A percentile compares a stretch with the other conserved stretches of the same genome.
Evolutionary conservation across 2,888 invertebrate genomes (phyloP).

Genomic region (Stenichneumon culpator): DNA sequence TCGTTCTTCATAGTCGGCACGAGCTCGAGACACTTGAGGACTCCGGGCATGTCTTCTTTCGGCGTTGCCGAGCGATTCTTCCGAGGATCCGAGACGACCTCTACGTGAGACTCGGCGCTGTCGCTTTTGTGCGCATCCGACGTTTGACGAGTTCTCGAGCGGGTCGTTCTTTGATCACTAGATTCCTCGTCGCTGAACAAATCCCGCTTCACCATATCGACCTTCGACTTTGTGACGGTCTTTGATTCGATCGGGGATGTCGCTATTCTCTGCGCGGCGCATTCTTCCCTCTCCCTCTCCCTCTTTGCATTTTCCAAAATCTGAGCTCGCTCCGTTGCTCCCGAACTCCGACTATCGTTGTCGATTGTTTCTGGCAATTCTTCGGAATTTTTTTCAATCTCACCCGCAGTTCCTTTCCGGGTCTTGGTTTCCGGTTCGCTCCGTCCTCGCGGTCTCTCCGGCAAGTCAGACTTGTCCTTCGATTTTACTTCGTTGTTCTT

Average conservation of each 20-base stretch:
- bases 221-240: constrained; percentile 73
- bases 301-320: constrained; percentile 29
- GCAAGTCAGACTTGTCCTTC: neutral
- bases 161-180: constrained; percentile 76
- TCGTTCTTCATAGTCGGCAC: constrained; percentile 78
- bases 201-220: constrained; percentile 81
- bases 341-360: neutral
- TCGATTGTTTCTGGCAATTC: constrained; percentile 1
- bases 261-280: neutral
- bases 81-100: neutral
- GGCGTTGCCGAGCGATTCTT: constrained; percentile 14
- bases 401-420: neutral
- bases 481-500: constrained; percentile 14
- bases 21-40: constrained; percentile 80
- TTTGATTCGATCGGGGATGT: constrained; percentile 25
- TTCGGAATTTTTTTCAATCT: constrained; percentile 2
- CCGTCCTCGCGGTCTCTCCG: constrained; percentile 4
- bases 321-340: neutral
- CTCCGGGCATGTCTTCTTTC: constrained; percentile 74
- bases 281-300: constrained; percentile 25
- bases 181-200: constrained; percentile 81
- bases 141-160: constrained; percentile 74
- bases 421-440: neutral
- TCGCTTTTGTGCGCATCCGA: constrained; percentile 66
- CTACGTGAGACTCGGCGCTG: constrained; percentile 10